Conservation (phyloP, 2,113 vertebrate species). For the Turnix velox region DNA sequence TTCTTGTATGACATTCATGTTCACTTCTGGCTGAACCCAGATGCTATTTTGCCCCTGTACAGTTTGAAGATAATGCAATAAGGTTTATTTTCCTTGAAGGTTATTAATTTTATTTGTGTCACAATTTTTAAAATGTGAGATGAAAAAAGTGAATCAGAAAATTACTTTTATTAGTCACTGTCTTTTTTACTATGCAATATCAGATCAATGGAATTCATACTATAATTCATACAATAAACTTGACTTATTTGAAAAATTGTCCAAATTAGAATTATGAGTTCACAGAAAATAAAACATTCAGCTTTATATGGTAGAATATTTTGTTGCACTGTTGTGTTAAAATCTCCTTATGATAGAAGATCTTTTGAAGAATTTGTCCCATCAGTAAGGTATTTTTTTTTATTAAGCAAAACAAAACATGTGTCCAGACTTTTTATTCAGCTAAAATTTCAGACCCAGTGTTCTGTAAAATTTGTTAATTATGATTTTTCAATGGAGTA, state of each 20-base stretch:
- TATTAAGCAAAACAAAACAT: background rate
- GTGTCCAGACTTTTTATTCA: background rate
- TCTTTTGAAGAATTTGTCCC: background rate
- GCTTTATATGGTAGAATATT: background rate
- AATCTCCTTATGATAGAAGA: background rate
- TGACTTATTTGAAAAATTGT: background rate
- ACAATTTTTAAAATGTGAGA: background rate
- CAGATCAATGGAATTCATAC: background rate
- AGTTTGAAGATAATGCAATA: background rate
- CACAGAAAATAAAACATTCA: background rate
- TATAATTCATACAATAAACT: background rate
- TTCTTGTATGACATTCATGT: background rate
- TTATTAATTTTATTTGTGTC: background rate
- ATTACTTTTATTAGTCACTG: background rate
- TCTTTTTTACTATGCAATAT: background rate
- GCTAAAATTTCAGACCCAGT: background rate
- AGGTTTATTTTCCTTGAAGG: background rate
- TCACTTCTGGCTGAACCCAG: background rate
- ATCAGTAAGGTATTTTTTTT: background rate
- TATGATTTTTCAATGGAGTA: conserved; percentile 11
- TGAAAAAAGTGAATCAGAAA: background rate
- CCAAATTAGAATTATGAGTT: background rate
- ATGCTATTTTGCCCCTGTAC: background rate
- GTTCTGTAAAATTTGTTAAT: background rate
- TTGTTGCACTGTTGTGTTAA: background rate